Base-by-base conservation (phyloP, 2,888 invertebrate genomes). In the Stictocephala bisonia region DNA sequence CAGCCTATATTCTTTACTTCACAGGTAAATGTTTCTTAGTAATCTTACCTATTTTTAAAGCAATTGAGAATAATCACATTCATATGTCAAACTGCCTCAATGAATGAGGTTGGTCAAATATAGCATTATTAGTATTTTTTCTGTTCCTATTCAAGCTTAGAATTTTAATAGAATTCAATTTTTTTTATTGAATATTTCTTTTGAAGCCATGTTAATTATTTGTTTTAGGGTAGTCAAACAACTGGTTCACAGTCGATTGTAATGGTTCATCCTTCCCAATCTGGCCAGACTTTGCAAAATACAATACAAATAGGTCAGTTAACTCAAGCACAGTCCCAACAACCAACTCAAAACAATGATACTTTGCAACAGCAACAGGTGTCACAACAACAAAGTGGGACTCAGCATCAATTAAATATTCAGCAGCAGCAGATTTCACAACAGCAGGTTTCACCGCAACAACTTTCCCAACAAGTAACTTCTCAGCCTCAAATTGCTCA, bases 321-420 rank as follows among this genome's bases (percentile, higher is more conserved):
- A 58, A 56, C 60, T 13, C 60, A 67, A 70, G 15, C 75, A 70
- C 22, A 26, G 31, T 11, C 68, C 60, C 31, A 64, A 15, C 29
- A 27, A 53, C 74, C 50, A 11, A 69, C 60, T 13, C 68, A 53
- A 29, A 73, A 29, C 18, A 24, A 64, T 3, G 70, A 74, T 4
- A 29, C n/a, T n/a, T n/a, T 69, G 31, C 58, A 50, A 29, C 72
- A 66, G 26, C 72, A 66, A 40, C 64, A 58, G n/a, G 9, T 48
- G 29, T 18, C 50, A 9, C 67, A 68, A 11, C 51, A 70, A 51
- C 71, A 68, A 53, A 35, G 40, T 56, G 51, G 60, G 11, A 24
- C 51, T 1, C 72, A 75, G 24, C 72, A 76, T 9, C 74, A 75
- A 7, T 53, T 48, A 26, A 50, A 31, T 24, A n/a, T 71, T 2